Conservation (phyloP, 2,797 vertebrate genomes). For the Tenualosa thibaudeaui region DNA sequence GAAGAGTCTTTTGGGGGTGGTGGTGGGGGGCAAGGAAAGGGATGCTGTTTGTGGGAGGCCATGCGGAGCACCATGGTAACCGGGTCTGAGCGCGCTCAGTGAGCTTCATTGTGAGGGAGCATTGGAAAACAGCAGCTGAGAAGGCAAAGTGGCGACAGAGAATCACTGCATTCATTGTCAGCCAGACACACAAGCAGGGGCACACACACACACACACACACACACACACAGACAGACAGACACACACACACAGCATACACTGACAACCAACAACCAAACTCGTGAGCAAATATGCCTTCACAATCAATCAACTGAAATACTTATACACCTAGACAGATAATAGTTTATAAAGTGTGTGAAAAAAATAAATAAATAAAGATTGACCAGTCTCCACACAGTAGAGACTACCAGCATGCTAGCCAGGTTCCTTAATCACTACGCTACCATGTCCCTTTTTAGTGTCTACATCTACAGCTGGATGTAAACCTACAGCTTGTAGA, state of each 20-base stretch:
- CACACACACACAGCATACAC: not conserved
- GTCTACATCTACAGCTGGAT: no score
- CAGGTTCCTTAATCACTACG: no score
- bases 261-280: not conserved
- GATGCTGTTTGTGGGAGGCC: constrained; percentile 12
- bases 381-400: not conserved
- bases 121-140: constrained; percentile 39
- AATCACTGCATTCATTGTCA: constrained; percentile 42
- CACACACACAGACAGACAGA: not conserved
- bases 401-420: no score
- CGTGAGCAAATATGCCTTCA: not conserved
- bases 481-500: not conserved
- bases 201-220: not conserved
- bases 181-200: constrained; percentile 35
- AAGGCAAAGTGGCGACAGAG: constrained; percentile 41
- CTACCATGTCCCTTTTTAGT: no score
- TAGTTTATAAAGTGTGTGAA: not conserved
- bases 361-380: not conserved
- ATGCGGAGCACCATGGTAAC: constrained; percentile 30
- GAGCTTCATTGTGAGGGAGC: constrained; percentile 27
- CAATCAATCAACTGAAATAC: not conserved
- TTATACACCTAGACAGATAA: not conserved
- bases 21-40: not conserved
- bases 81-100: constrained; percentile 35
- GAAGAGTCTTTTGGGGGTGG: not conserved